phyloP scores from a whole-genome alignment of 37 sponge, comb jelly and placozoan species.

The Halichondria panicea region DNA sequence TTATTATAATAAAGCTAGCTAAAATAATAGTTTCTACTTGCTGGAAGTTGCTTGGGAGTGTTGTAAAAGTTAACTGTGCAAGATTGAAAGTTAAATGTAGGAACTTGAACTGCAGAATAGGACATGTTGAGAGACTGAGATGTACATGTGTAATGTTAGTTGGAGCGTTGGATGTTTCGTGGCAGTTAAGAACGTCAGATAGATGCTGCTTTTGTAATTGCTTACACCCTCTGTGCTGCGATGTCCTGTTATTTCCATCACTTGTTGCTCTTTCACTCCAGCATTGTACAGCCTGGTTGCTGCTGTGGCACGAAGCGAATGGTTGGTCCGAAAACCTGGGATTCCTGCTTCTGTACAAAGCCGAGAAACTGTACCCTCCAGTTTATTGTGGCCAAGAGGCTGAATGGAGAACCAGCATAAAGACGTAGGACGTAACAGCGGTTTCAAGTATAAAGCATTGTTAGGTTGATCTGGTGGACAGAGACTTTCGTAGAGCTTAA shows the following conservation, averaged over 20 bases:
- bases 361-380: background rate
- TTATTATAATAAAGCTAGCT: no score
- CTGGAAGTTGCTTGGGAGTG: no score
- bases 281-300: conserved; percentile 24
- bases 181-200: no score
- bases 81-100: no score
- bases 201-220: conserved; percentile 29
- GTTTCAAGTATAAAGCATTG: conserved; percentile 24
- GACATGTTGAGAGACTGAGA: no score
- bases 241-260: conserved; percentile 51
- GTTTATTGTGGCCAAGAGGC: conserved; percentile 16
- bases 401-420: conserved; percentile 13
- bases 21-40: no score
- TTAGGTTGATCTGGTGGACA: conserved; percentile 5
- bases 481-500: conserved; percentile 7
- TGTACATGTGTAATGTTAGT: no score
- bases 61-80: no score
- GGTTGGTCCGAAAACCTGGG: conserved; percentile 14
- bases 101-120: no score
- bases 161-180: no score
- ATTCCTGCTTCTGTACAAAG: conserved; percentile 24
- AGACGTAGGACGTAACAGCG: background rate
- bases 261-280: conserved; percentile 37
- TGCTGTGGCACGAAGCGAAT: conserved; percentile 38
- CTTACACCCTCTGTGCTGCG: conserved; percentile 27